Evolutionary conservation across 2,113 vertebrate genomes (phyloP).

Genomic region (Sakesphorus luctuosus): DNA sequence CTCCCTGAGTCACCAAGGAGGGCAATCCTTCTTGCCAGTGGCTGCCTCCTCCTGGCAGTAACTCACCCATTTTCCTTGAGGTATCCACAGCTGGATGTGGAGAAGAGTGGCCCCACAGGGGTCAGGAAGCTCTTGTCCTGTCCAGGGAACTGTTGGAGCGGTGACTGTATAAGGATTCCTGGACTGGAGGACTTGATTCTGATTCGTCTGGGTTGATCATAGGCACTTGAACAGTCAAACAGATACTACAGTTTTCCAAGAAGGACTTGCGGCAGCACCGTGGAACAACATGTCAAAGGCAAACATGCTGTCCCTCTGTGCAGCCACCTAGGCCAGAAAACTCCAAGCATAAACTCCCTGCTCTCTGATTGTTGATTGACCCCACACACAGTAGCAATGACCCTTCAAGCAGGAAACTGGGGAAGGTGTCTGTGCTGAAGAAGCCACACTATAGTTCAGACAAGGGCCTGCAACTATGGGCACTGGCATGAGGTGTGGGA

Average conservation of each 20-base stretch:
- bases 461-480: not conserved
- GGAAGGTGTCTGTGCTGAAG: not conserved
- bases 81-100: conserved; percentile 84
- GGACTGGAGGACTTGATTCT: conserved; percentile 84
- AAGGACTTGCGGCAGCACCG: not conserved
- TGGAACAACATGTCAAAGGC: not conserved
- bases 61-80: conserved; percentile 80
- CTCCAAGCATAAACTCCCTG: not conserved
- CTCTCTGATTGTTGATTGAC: not conserved
- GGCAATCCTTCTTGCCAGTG: not conserved
- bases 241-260: not conserved
- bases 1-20: not conserved
- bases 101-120: conserved; percentile 76
- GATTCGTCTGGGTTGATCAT: conserved; percentile 84
- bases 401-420: not conserved
- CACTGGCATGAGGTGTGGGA: rapidly evolving
- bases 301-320: not conserved
- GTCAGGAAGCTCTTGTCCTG: conserved; percentile 87
- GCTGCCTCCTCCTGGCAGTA: not conserved
- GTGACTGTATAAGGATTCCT: conserved; percentile 79
- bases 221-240: conserved; percentile 82
- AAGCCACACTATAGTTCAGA: rapidly evolving
- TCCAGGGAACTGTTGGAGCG: conserved; percentile 85
- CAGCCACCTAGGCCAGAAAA: not conserved
- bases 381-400: rapidly evolving